Conservation (phyloP, 2,797 vertebrate species). For the Gallirallus australis region DNA sequence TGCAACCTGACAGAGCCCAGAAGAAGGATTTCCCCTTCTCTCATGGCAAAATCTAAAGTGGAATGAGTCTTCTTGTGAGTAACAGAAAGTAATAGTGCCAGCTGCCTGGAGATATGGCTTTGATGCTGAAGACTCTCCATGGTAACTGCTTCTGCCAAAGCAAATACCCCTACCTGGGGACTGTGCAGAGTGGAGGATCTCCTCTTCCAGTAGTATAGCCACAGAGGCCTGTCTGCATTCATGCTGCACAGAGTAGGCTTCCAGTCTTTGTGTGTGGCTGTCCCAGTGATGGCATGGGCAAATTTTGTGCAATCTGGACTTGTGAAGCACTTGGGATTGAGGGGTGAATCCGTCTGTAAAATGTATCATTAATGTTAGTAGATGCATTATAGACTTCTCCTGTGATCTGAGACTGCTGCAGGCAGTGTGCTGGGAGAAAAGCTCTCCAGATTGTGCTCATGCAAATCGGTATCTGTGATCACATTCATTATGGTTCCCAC, state of each 20-base stretch:
- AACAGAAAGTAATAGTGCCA: neutral
- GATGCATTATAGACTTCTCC: slow-evolving; percentile 21
- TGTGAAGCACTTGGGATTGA: neutral
- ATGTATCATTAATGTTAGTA: neutral
- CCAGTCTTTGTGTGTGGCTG: rapidly evolving
- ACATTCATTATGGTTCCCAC: slow-evolving; percentile 61
- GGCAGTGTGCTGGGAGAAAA: slow-evolving; percentile 39
- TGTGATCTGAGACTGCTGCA: slow-evolving; percentile 53
- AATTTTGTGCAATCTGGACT: neutral
- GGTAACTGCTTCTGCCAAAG: neutral
- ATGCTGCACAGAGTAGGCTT: rapidly evolving
- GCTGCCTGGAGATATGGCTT: neutral
- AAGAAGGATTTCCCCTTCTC: neutral
- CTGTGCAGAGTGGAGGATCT: neutral
- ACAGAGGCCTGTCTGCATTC: neutral
- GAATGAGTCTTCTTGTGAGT: neutral
- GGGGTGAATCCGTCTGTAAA: neutral
- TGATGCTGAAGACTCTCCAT: neutral
- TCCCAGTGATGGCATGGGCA: neutral
- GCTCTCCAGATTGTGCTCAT: slow-evolving; percentile 67
- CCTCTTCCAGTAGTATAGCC: neutral
- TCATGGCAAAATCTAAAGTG: neutral
- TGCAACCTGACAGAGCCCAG: neutral
- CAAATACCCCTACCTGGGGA: rapidly evolving
- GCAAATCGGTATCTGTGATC: slow-evolving; percentile 67